phyloP scores from a whole-genome alignment of 2,113 vertebrate genomes.

The Mobula birostris region DNA sequence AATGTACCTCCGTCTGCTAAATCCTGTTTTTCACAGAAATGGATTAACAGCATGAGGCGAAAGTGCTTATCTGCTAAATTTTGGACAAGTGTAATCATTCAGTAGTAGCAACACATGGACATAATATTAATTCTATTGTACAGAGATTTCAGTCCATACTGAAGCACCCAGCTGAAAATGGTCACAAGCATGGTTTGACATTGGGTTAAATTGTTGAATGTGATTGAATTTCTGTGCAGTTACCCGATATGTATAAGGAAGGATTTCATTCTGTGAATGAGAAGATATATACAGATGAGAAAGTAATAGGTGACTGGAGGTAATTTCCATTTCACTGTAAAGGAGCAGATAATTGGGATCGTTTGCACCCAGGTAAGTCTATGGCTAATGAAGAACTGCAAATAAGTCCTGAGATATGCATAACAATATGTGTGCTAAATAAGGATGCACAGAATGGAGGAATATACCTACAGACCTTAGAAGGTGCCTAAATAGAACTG shows the following conservation, averaged over 20 bases:
- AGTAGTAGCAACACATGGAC: not conserved
- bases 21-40: not conserved
- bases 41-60: not conserved
- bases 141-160: no score
- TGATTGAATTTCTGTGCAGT: no score
- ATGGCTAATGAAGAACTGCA: not conserved
- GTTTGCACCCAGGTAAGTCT: not conserved
- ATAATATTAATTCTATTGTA: not conserved
- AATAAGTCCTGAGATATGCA: not conserved
- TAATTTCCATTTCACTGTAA: not conserved
- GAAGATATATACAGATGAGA: not conserved
- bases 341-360: not conserved
- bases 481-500: not conserved
- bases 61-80: not conserved
- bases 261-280: not conserved
- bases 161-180: no score
- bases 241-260: not conserved
- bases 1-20: not conserved
- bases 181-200: no score
- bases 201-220: no score
- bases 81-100: not conserved
- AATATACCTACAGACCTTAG: not conserved
- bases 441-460: not conserved
- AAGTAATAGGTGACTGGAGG: not conserved
- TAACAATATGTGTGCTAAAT: not conserved